These are phyloP conservation scores for Catostylus mosaicus DNA, from an alignment of 30 jellyfish, hydroid and myxozoan genomes.

Conservation along the genomic window DNA sequence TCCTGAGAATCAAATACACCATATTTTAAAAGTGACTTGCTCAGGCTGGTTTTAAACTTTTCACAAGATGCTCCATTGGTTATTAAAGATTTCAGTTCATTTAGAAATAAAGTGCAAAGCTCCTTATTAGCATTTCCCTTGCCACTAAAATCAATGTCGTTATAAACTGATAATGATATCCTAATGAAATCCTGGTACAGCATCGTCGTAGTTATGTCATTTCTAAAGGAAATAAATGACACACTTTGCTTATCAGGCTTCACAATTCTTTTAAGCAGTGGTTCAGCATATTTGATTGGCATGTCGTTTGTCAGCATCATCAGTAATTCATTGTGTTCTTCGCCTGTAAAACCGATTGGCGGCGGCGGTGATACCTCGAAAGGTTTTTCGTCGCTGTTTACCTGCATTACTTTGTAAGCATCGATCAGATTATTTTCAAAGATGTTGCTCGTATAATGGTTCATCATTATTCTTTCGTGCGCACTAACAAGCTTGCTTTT, in stretches of 20 bases:
- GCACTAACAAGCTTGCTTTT: constrained; percentile 52
- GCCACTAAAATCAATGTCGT: constrained; percentile 58
- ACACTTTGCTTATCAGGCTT: constrained; percentile 52
- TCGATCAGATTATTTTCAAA: constrained; percentile 65
- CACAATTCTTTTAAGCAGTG: constrained; percentile 34
- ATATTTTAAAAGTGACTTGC: background rate
- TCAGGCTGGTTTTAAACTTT: background rate
- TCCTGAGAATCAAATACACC: background rate
- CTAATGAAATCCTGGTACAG: constrained; percentile 38
- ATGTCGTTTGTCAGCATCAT: constrained; percentile 25
- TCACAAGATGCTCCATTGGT: background rate
- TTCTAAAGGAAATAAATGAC: constrained; percentile 41
- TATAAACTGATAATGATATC: constrained; percentile 41
- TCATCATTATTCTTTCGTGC: constrained; percentile 33
- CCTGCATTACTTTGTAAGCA: constrained; percentile 49
- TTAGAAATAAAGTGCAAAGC: constrained; percentile 31
- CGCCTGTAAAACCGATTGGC: constrained; percentile 37
- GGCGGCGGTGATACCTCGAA: background rate
- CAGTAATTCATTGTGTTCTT: constrained; percentile 44
- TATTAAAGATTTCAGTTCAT: constrained; percentile 4
- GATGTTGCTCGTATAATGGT: constrained; percentile 26
- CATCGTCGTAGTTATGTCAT: constrained; percentile 32
- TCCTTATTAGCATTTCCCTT: constrained; percentile 44
- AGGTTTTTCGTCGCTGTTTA: background rate
- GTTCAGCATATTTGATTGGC: constrained; percentile 41